Base-by-base conservation (phyloP, 2,797 vertebrate genomes). In the Enteromius viviparus region DNA sequence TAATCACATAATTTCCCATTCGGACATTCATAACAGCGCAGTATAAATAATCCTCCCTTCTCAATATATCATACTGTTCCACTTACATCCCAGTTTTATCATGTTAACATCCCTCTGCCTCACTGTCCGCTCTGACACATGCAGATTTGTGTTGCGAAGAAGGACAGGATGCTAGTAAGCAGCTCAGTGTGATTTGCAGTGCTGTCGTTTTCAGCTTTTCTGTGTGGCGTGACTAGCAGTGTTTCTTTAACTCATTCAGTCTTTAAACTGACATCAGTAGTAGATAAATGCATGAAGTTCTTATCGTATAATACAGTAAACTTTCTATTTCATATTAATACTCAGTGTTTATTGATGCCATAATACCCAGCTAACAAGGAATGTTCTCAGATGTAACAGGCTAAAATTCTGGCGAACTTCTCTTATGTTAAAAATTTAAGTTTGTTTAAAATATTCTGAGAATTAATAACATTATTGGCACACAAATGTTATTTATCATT, bases 81-180 rank as follows among this genome's bases (percentile, higher is more conserved):
- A 49, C 4, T 12, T 40, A 8, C 62, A 23, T n/a, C 34, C 11
- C 19, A 42, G 37, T 29, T 83, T 72, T 72, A 23, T 26, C 69
- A 49, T 26, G 40, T 53, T 32, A 51, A 49, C 29, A 55, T 76
- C 51, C 80, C 65, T 71, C 82, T 83, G 70, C 74, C 74, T 40
- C 5, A 77, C 83, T 55, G 65, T 3, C 12, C 37, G 4, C 49
- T 32, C 80, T 51, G 49, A 85, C 66, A 80, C 82, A 84, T 78
- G 87, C 92, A 95, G 94, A 72, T 93, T 37, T 95, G 51, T 92
- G 94, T 95, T 84, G 58, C 47, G 58, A 95, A 94, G 92, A 95
- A 95, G 93, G 91, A 95, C 91, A 92, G 94, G 87, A 87, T 92
- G 78, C 93, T 94, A 87, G 94, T 95, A 95, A 95, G 94, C 91